Percentiles rank a stretch among this genome's conserved stretches.
phyloP scores from a whole-genome alignment of 2,113 vertebrate species.

The Antechinus stuartii region DNA sequence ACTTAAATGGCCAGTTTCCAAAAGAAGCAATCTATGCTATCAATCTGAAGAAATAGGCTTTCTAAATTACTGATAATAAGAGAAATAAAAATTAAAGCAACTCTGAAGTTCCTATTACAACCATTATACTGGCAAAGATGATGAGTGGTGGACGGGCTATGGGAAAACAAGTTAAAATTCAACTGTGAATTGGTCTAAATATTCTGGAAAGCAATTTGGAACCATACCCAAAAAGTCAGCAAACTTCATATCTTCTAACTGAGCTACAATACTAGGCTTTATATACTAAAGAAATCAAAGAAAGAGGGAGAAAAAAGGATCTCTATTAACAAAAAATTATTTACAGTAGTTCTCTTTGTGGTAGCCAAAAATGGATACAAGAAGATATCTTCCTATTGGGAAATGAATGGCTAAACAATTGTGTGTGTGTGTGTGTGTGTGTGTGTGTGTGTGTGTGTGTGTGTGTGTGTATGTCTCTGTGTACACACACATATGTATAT shows the following conservation, averaged over 20 bases:
- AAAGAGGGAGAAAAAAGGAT: no score
- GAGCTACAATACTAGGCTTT: not conserved
- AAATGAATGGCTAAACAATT: no score
- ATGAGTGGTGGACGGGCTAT: not conserved
- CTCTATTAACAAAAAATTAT: no score
- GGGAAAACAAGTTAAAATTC: not conserved
- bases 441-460: no score
- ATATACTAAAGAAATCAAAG: not conserved
- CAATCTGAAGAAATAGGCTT: not conserved
- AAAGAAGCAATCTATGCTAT: not conserved
- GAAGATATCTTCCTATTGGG: no score
- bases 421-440: no score
- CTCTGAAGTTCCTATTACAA: not conserved
- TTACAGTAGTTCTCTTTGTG: no score
- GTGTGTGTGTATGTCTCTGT: no score
- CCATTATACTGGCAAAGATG: not conserved
- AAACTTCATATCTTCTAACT: not conserved
- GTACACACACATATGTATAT: no score
- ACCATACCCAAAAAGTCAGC: not conserved
- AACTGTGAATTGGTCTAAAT: not conserved
- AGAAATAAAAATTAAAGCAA: not conserved
- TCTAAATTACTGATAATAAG: not conserved
- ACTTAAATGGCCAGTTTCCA: not conserved
- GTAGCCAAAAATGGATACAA: no score
- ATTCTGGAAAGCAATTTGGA: not conserved